Evolutionary conservation across 2,113 vertebrate species (phyloP).

Genomic region (Anser brachyrhynchus): DNA sequence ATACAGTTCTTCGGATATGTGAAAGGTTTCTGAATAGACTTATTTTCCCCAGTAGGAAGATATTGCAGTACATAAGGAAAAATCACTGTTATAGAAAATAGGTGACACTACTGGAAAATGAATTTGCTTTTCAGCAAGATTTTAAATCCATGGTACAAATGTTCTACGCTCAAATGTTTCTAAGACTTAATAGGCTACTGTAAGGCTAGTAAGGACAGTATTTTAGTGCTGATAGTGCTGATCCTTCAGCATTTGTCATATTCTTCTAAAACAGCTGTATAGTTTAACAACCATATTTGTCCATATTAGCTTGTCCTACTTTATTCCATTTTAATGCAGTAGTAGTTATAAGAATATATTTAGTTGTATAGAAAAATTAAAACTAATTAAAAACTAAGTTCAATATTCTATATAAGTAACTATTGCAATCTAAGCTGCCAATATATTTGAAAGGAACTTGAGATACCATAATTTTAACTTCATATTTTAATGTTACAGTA

Average conservation of each 20-base stretch:
- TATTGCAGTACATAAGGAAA: neutral
- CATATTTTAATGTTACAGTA: neutral
- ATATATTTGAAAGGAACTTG: neutral
- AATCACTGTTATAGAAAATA: neutral
- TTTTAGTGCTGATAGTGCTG: too few species aligned
- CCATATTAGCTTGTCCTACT: neutral
- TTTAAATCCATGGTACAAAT: neutral
- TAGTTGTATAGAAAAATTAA: neutral
- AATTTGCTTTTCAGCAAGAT: neutral
- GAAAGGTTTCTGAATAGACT: neutral
- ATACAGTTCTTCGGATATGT: neutral
- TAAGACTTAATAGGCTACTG: neutral
- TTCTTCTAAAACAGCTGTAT: neutral
- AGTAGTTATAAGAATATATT: neutral
- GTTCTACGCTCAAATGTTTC: neutral
- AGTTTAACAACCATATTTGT: neutral
- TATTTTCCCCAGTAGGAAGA: neutral
- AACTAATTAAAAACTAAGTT: neutral
- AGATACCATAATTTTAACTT: neutral
- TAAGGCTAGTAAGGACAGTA: too few species aligned
- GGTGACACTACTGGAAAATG: neutral
- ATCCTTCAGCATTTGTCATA: neutral
- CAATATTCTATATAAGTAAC: neutral
- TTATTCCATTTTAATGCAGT: neutral
- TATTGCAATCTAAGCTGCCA: neutral